Evolutionary conservation across 2,797 vertebrate genomes (phyloP).

Genomic region (Oreochromis grahami): DNA sequence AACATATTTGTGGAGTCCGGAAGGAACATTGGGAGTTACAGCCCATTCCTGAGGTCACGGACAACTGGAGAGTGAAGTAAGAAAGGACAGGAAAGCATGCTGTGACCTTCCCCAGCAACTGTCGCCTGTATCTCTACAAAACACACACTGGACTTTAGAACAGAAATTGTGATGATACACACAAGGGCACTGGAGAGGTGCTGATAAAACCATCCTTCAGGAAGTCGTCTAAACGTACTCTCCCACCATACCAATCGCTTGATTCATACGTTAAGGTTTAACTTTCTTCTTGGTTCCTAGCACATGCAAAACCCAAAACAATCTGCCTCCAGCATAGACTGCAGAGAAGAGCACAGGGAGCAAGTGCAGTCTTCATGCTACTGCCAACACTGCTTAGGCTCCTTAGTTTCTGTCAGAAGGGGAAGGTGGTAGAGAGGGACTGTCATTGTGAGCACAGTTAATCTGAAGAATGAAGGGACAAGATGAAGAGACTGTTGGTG

Average conservation of each 20-base stretch:
- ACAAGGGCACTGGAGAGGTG: not conserved
- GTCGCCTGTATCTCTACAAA: not conserved
- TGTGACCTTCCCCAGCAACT: slow-evolving; percentile 9
- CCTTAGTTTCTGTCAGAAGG: slow-evolving; percentile 20
- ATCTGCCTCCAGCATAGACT: slow-evolving; percentile 36
- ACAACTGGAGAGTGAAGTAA: not conserved
- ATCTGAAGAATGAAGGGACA: slow-evolving; percentile 43
- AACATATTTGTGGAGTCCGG: slow-evolving; percentile 29
- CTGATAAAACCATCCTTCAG: slow-evolving; percentile 32
- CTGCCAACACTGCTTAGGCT: slow-evolving; percentile 26
- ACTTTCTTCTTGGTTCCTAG: not conserved
- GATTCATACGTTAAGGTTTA: not conserved
- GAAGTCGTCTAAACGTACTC: slow-evolving; percentile 16
- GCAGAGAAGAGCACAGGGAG: slow-evolving; percentile 18
- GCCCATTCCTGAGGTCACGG: slow-evolving; percentile 60
- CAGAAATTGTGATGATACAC: slow-evolving; percentile 32
- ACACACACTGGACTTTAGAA: not conserved
- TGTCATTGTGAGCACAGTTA: slow-evolving; percentile 37
- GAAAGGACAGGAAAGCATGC: slow-evolving; percentile 1
- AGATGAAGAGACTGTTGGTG: slow-evolving; percentile 45
- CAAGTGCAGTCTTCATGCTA: slow-evolving; percentile 43
- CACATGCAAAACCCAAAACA: not conserved
- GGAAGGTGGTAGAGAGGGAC: not conserved
- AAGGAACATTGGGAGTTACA: slow-evolving; percentile 44
- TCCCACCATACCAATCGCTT: not conserved